Conservation (phyloP, 2,113 vertebrate species). For the Bubo bubo region DNA sequence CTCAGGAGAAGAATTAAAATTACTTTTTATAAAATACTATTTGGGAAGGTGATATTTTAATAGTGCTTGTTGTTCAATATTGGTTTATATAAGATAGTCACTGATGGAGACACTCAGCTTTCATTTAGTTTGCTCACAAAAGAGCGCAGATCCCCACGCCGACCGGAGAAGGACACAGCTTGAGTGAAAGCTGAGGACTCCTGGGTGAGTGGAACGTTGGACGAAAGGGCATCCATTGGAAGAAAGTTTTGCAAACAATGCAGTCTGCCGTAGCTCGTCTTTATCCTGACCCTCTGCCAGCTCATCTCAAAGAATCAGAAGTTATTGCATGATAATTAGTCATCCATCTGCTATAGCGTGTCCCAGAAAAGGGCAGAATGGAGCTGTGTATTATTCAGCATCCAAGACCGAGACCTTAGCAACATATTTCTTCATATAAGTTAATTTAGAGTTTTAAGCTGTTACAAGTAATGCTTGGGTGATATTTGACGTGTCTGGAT, state of each 20-base stretch:
- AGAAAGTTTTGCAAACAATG: neutral
- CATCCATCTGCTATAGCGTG: neutral
- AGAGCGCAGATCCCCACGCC: fast-evolving
- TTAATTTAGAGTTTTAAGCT: neutral
- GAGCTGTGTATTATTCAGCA: neutral
- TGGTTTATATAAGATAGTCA: neutral
- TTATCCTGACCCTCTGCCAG: neutral
- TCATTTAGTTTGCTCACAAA: neutral
- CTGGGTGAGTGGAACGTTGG: fast-evolving
- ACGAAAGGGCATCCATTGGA: fast-evolving
- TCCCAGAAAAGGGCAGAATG: neutral
- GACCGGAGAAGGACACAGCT: neutral
- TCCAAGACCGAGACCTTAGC: neutral
- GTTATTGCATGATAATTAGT: neutral
- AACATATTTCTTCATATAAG: neutral
- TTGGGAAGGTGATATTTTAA: neutral
- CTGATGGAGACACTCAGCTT: neutral
- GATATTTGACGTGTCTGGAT: neutral
- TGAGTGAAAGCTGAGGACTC: neutral
- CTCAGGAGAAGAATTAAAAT: neutral
- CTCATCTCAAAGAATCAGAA: neutral
- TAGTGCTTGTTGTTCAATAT: neutral
- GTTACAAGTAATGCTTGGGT: neutral
- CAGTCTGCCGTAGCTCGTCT: fast-evolving
- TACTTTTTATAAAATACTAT: neutral